Base-by-base conservation (phyloP, 2,113 vertebrate genomes). In the Bombycilla garrulus region DNA sequence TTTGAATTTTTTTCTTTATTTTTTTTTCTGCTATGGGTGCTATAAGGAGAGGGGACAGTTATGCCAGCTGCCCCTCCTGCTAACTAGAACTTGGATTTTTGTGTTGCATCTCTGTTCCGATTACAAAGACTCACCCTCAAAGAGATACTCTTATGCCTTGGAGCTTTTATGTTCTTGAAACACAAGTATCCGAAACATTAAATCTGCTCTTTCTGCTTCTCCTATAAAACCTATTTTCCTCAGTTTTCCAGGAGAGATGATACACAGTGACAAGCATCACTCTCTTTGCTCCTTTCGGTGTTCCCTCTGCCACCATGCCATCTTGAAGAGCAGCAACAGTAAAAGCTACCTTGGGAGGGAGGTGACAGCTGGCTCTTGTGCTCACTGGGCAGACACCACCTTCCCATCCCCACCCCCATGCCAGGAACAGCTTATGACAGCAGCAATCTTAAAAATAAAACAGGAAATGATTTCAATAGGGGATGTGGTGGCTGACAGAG, bases 401-500 rank as follows among this genome's bases (percentile, higher is more conserved):
- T 78, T 88, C 67, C 85, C 73, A 74, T 47, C 87, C 94, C 91
- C 56, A 74, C 79, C 90, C 67, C 93, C 71, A 29, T 1, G 3
- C 54, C 5, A 6, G n/a, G 87, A 79, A 53, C 79, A 86, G 60
- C 79, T 93, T 80, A 86, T 90, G 82, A 86, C 71, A 96, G 64
- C 90, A 86, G 54, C 66, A 90, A 73, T 90, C 90, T 93, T 81
- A 88, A 95, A 95, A 97, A 97, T 96, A 96, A 95, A 95, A 86
- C 95, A 97, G 95, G 96, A 97, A 97, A 86, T 94, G 1, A 92
- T 93, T 96, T 96, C 90, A 95, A 36, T 93, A 88, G 86, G 95
- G 94, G 93, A 94, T 96, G 94, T 96, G 92, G 96, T 78, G 69
- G 64, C 72, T 86, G 80, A 71, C 67, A 90, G 85, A 93, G 72